Conservation (phyloP, 2,888 invertebrate genomes). For the Mythimna vitellina region DNA sequence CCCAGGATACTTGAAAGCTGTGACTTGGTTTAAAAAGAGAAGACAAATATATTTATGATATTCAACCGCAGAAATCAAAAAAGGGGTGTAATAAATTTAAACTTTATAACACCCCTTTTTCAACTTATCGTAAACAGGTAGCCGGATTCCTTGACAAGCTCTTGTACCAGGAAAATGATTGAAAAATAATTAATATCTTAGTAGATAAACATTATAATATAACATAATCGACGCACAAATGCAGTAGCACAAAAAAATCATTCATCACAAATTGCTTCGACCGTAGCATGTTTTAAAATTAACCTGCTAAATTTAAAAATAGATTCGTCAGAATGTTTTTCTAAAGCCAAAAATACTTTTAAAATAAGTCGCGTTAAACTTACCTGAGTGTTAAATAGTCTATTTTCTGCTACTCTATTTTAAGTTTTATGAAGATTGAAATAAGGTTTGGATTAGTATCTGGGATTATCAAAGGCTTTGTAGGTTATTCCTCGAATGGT, state of each 20-base stretch:
- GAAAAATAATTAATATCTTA: background rate
- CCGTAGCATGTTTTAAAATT: constrained; percentile 33
- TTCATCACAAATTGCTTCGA: constrained; percentile 12
- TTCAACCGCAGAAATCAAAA: too few species aligned
- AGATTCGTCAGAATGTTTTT: background rate
- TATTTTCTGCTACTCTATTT: constrained; percentile 3
- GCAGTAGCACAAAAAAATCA: background rate
- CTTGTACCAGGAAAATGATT: background rate
- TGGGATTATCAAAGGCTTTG: constrained; percentile 62
- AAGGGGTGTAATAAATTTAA: too few species aligned
- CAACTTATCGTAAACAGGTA: too few species aligned
- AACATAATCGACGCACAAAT: background rate
- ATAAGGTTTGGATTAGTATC: constrained; percentile 49
- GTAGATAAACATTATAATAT: background rate
- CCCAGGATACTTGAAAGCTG: too few species aligned
- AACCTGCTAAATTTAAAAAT: constrained; percentile 35
- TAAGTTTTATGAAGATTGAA: background rate
- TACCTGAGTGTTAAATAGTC: constrained; percentile 52
- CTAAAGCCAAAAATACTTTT: constrained; percentile 17
- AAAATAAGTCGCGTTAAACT: constrained; percentile 38
- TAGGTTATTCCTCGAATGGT: constrained; percentile 74
- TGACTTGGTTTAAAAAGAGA: too few species aligned
- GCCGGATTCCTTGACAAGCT: background rate
- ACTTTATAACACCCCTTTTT: too few species aligned
- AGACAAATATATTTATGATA: too few species aligned